Evolutionary conservation across 2,113 vertebrate genomes (phyloP).

Genomic region (Hippolais icterina): DNA sequence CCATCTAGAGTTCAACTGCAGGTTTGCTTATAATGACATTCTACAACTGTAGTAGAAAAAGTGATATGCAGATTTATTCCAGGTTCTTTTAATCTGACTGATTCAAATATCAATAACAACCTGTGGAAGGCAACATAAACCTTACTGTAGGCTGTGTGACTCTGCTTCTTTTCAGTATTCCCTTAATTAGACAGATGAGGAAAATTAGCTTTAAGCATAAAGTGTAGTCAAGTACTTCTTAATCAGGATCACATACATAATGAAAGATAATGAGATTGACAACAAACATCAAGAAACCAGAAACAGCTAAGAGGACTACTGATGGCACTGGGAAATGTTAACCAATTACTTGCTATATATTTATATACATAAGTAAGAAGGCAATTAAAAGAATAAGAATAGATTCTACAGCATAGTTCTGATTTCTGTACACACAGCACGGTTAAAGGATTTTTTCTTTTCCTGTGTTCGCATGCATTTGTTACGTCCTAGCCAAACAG

Average conservation of each 20-base stretch:
- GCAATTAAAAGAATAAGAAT: neutral
- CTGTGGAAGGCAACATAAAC: neutral
- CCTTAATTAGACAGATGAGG: neutral
- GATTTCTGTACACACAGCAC: neutral
- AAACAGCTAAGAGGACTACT: neutral
- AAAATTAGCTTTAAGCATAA: neutral
- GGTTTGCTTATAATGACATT: neutral
- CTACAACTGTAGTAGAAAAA: neutral
- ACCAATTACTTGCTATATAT: neutral
- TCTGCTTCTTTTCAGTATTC: neutral
- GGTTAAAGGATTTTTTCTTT: neutral
- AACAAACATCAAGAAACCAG: neutral
- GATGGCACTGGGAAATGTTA: neutral
- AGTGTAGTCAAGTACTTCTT: neutral
- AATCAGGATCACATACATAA: neutral
- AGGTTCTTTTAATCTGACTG: neutral
- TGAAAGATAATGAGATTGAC: neutral
- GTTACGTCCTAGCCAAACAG: slow-evolving; percentile 1
- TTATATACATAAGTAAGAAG: neutral
- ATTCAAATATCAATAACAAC: neutral
- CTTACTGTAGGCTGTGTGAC: neutral
- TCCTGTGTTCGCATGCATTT: neutral
- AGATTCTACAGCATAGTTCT: neutral
- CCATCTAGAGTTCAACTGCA: neutral
- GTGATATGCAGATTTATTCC: neutral